Evolutionary conservation across 2,888 invertebrate species (phyloP), one percentile per base, ranked within the genome.

Genomic region (Volucella inflata): DNA sequence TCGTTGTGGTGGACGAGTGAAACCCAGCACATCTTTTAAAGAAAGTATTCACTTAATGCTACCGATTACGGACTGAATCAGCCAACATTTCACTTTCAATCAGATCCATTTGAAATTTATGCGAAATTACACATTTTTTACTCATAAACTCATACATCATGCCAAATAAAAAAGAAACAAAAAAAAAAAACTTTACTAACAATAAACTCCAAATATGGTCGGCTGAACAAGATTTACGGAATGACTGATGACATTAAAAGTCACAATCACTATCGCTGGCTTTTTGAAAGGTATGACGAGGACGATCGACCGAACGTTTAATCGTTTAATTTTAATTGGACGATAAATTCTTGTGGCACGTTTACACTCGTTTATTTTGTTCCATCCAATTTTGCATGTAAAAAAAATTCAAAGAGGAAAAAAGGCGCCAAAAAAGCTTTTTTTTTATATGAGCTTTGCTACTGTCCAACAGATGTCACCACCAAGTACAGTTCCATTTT

Each of bases 301-400:
- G 30, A 30, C 30, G 30, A 30, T 30, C 30, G 30, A 1, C 30
- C 6, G n/a, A 6, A 46, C 30, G 44, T 17, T 62, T 44, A 38
- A 30, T 30, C 14, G 14, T 46, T 62, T 2, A 62, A 62, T 62
- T 62, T 62, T 21, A 38, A 62, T 62, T 46, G 46, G 44, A 44
- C 44, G 8, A 60, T 72, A 12, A 57, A 62, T 36, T 60, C 16
- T 14, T 42, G 8, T 51, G 44, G 12, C 21, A 42, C 16, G 48
- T 55, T 40, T 59, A 55, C 62, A 60, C 57, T 64, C 38, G 17
- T 42, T 55, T 16, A 10, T 16, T 38, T n/a, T 14, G 10, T 14
- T 42, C 40, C 17, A n/a, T 40, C 12, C 17, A n/a, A 60, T 42
- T 60, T 30, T 30, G 6, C 30, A 30, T 2, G 30, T 30, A 30